Conservation (phyloP, 2,888 invertebrate species). For the Cenopis cana region DNA sequence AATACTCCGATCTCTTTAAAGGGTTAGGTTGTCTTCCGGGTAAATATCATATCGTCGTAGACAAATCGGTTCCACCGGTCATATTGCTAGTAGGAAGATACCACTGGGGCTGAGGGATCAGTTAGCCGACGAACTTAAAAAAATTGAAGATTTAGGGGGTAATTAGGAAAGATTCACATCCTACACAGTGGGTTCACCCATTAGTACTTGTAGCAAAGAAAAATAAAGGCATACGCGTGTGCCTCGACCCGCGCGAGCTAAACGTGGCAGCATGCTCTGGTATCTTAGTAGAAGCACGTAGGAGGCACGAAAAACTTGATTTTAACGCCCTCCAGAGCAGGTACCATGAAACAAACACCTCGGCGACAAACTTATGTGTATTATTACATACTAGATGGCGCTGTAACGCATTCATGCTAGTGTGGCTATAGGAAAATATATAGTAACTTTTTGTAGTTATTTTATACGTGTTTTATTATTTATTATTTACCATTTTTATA, state of each 20-base stretch:
- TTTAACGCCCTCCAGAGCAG: too few species aligned
- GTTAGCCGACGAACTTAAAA: conserved; percentile 10
- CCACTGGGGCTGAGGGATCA: conserved; percentile 13
- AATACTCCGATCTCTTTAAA: conserved; percentile 6
- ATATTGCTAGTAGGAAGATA: conserved; percentile 16
- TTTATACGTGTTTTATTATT: too few species aligned
- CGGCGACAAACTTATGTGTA: too few species aligned
- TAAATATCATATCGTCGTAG: conserved; percentile 17
- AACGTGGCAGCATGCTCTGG: too few species aligned
- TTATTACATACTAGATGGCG: too few species aligned
- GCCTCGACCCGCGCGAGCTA: conserved; percentile 35
- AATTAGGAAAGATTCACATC: not conserved
- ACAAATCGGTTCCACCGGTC: conserved; percentile 20
- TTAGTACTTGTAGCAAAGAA: conserved; percentile 29
- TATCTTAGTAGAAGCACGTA: too few species aligned
- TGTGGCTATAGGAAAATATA: too few species aligned
- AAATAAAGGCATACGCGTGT: conserved; percentile 31
- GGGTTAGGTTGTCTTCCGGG: conserved; percentile 25
- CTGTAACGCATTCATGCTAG: too few species aligned
- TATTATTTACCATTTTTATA: too few species aligned
- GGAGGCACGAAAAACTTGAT: too few species aligned
- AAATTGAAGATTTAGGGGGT: conserved; percentile 24
- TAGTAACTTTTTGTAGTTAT: too few species aligned
- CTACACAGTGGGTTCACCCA: conserved; percentile 19
- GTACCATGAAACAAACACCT: too few species aligned